Base-by-base conservation (phyloP, 1,140 invertebrate species). In the Panagrolaimus sp. region DNA sequence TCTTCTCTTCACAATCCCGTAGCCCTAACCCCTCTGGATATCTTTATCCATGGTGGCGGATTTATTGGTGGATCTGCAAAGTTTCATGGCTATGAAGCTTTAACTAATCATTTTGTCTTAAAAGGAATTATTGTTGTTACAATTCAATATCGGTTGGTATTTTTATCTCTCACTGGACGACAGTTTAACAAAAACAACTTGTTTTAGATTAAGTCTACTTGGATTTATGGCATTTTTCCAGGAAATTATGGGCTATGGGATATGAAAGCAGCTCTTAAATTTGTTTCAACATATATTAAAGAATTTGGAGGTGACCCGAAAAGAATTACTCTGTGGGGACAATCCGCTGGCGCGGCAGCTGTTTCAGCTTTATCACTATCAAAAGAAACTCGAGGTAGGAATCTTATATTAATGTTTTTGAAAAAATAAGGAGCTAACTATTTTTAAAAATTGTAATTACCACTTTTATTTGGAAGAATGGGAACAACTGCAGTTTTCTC, bases 11-110 rank as follows among this genome's bases (percentile, higher is more conserved):
- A 1, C 86, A 88, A 78, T 20, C 63, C 48, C 25, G 27, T 1
- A 25, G 20, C 11, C 20, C 51, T 11, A 27, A 57, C 11, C 20
- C 20, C n/a, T 20, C 20, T 1, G 69, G 65, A 9, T 66, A 73
- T 64, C 90, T 96, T 92, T 92, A 90, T 96, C 71, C 96, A 92
- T 83, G 93, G 93, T 46, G 94, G 94, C 43, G 92, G 92, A 3
- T 57, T 57, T 57, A 27, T 27, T 23, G 20, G 20, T 4, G 51
- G 51, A 9, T 57, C 51, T 20, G 27, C 51, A 2, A 27, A 20
- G 4, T 27, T 25, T 11, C 27, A 57, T 27, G 51, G 51, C 5
- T 57, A 57, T 13, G 27, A 57, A 16, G 51, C 51, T 1, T 5
- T 57, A 27, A 16, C 51, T n/a, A 27, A 57, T 20, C 51, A 57